Evolutionary conservation across 2,888 invertebrate genomes (phyloP), one percentile per base, ranked within the genome.

Genomic region (Mythimna pallens): DNA sequence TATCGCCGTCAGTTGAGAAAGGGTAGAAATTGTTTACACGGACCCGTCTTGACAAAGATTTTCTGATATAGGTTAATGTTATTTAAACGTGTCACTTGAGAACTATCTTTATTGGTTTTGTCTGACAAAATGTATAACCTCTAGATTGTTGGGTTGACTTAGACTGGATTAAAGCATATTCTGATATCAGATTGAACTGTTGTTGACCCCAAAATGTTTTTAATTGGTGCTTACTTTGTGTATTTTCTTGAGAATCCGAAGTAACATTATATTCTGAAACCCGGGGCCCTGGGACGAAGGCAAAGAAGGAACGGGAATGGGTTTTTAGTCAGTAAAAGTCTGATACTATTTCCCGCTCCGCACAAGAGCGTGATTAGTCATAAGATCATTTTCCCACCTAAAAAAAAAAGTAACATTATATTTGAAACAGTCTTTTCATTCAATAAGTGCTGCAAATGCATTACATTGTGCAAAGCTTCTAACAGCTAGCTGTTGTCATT

Each of bases 11-110:
- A 59, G 65, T 83, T 78, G 81, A 74, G 73, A 80, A 81, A 78
- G 82, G 87, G 84, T 83, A 73, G 66, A 80, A 81, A 80, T 82
- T 87, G 82, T 83, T 78, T 82, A 69, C 77, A 73, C 63, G 59
- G 55, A 80, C 66, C 67, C 61, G 55, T 79, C 70, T 83, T 72
- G 74, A 73, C 72, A 73, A 63, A 77, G 66, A 76, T 80, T 40
- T 63, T 67, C 25, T 65, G 73, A 76, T 71, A 67, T 77, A 81
- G 66, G 71, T 68, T 68, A 73, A 81, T 71, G 61, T 67, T 70
- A 67, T 76, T 58, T 76, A 69, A 65, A 73, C 71, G 30, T 64
- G 59, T 61, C 58, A 47, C 59, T 69, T 47, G 25, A 67, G 25
- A 7, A 34, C 63, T 57, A 59, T 54, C 47, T 63, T 34, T 69